Conservation (phyloP, 2,797 vertebrate genomes). For the Alcedo atthis region DNA sequence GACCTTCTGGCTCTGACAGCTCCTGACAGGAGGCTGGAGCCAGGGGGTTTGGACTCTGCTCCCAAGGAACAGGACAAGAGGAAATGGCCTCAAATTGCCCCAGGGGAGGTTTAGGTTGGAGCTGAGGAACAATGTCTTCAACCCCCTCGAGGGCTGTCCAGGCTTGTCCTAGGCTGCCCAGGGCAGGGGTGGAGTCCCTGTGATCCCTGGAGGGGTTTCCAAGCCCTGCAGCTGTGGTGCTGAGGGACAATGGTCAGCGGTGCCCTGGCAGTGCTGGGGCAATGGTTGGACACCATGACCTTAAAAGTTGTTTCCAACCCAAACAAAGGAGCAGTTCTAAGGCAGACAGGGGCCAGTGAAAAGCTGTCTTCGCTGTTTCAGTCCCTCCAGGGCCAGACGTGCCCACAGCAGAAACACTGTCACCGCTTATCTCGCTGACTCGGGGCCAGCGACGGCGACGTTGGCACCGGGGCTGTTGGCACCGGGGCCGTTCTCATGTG, state of each 20-base stretch:
- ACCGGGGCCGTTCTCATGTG: fast-evolving
- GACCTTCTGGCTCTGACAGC: too few species aligned
- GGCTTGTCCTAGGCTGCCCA: background rate
- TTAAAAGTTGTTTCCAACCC: background rate
- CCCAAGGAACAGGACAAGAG: too few species aligned
- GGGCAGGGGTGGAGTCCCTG: background rate
- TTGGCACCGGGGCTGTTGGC: background rate
- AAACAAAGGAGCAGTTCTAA: background rate
- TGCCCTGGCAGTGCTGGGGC: background rate
- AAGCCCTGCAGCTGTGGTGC: background rate
- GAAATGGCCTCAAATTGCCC: too few species aligned
- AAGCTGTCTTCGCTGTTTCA: fast-evolving
- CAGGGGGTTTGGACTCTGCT: too few species aligned
- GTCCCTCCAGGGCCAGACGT: fast-evolving
- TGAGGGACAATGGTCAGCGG: background rate
- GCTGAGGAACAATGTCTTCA: background rate
- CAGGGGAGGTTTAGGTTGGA: background rate
- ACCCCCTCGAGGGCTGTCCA: background rate
- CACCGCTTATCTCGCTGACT: background rate
- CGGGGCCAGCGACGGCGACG: background rate
- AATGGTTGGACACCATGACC: background rate
- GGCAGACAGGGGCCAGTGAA: fast-evolving
- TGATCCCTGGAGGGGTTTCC: background rate
- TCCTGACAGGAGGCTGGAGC: too few species aligned
- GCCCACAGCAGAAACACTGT: background rate